Evolutionary conservation across 2,113 vertebrate genomes (phyloP).

Genomic region (Paracanthobrama guichenoti): DNA sequence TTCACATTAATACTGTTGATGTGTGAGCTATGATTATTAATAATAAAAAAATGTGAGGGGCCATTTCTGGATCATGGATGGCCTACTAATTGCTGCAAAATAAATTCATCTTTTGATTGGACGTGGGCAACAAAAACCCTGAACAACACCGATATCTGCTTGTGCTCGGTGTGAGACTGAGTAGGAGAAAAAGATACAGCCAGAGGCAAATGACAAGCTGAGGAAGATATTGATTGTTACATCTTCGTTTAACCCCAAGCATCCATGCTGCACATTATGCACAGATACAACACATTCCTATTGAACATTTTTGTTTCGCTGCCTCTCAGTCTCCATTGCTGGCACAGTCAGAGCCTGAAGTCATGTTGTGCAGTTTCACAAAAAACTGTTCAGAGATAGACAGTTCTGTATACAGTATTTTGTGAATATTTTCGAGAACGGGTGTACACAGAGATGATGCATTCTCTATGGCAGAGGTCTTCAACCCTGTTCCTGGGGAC

Average conservation of each 20-base stretch:
- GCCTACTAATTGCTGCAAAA: slow-evolving; percentile 71
- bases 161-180: slow-evolving; percentile 51
- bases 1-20: slow-evolving; percentile 58
- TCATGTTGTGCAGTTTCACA: not conserved
- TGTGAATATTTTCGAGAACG: not conserved
- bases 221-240: slow-evolving; percentile 68
- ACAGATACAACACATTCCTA: slow-evolving; percentile 53
- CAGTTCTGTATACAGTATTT: not conserved
- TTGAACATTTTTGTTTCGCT: not conserved
- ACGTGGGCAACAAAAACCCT: slow-evolving; percentile 66
- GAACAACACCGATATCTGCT: slow-evolving; percentile 68
- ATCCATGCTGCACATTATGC: slow-evolving; percentile 19
- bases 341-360: not conserved
- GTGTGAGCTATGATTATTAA: slow-evolving; percentile 69
- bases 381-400: not conserved
- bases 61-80: slow-evolving; percentile 65
- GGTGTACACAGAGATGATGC: not conserved
- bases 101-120: slow-evolving; percentile 67
- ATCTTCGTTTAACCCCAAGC: slow-evolving; percentile 60
- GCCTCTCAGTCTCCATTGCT: not conserved
- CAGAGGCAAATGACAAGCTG: slow-evolving; percentile 61
- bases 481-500: too few species aligned
- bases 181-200: slow-evolving; percentile 55
- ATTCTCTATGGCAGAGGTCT: too few species aligned
- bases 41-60: slow-evolving; percentile 57